These are phyloP conservation scores for Henricia sp. DNA, from an alignment of 53 echinoderm and acorn worm genomes.

Conservation along the genomic window DNA sequence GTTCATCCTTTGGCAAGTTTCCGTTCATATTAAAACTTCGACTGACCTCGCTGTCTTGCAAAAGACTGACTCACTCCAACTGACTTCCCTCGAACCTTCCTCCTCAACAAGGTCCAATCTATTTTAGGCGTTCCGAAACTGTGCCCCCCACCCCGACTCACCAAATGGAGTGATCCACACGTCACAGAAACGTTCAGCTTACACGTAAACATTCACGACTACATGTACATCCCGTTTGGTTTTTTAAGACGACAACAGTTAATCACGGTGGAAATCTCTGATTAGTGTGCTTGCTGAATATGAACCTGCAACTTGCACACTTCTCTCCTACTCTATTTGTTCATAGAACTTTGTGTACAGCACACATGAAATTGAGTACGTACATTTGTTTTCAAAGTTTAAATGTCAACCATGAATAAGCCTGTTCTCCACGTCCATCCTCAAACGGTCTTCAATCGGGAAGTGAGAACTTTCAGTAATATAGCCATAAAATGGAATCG, in stretches of 20 bases:
- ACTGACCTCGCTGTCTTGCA: too few species aligned
- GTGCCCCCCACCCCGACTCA: conserved; percentile 15
- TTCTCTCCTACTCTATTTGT: background rate
- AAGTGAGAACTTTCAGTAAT: conserved; percentile 64
- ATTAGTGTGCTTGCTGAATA: conserved; percentile 28
- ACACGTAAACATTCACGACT: background rate
- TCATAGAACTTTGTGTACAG: background rate
- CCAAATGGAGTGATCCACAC: conserved; percentile 32
- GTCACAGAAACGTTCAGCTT: background rate
- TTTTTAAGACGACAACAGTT: too few species aligned
- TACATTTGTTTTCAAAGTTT: background rate
- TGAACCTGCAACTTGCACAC: background rate
- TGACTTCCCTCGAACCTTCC: conserved; percentile 25
- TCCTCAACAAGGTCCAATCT: background rate
- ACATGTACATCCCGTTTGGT: conserved; percentile 17
- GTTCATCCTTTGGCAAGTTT: too few species aligned
- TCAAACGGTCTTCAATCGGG: conserved; percentile 56
- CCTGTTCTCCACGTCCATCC: conserved; percentile 66
- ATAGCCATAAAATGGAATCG: conserved; percentile 64
- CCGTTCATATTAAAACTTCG: too few species aligned
- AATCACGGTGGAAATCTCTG: conserved; percentile 54
- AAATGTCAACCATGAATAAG: conserved; percentile 41
- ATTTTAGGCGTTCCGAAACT: background rate
- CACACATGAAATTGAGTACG: too few species aligned
- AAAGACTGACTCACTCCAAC: conserved; percentile 36